phyloP scores from a whole-genome alignment of 2,888 invertebrate species.

The Hydroisotoma schaefferi region DNA sequence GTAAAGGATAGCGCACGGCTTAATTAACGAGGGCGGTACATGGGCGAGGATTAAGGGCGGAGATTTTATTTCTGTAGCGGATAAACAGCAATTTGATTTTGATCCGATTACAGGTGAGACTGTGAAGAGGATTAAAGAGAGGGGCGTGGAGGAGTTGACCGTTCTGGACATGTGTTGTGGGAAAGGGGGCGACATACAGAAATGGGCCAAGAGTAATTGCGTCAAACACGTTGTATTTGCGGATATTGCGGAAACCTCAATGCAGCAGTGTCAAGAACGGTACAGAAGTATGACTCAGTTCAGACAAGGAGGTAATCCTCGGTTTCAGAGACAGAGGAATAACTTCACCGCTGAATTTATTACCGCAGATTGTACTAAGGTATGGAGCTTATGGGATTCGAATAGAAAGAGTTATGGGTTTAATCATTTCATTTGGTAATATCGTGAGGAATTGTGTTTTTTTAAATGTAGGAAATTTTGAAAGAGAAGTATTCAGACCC shows the following conservation, averaged over 20 bases:
- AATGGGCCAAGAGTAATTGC: slow-evolving; percentile 77
- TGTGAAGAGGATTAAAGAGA: slow-evolving; percentile 27
- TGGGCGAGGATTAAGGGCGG: no score
- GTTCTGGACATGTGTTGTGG: slow-evolving; percentile 96
- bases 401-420: no score
- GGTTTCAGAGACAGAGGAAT: background rate
- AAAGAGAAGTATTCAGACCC: slow-evolving; percentile 73
- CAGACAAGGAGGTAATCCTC: slow-evolving; percentile 40
- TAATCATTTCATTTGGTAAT: background rate
- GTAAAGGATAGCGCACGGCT: no score
- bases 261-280: slow-evolving; percentile 63
- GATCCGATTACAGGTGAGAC: slow-evolving; percentile 37
- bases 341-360: slow-evolving; percentile 82
- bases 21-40: no score
- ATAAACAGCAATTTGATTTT: slow-evolving; percentile 9
- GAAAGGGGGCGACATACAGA: slow-evolving; percentile 97
- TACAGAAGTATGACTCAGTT: slow-evolving; percentile 26
- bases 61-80: no score
- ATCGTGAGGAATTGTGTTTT: slow-evolving; percentile 45
- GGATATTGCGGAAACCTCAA: slow-evolving; percentile 88
- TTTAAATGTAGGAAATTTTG: slow-evolving; percentile 56
- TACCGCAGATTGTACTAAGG: slow-evolving; percentile 85
- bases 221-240: slow-evolving; percentile 81
- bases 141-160: slow-evolving; percentile 53
- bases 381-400: slow-evolving; percentile 47